Evolutionary conservation across 2,888 invertebrate species (phyloP).

Genomic region (Linnaemya tessellans): DNA sequence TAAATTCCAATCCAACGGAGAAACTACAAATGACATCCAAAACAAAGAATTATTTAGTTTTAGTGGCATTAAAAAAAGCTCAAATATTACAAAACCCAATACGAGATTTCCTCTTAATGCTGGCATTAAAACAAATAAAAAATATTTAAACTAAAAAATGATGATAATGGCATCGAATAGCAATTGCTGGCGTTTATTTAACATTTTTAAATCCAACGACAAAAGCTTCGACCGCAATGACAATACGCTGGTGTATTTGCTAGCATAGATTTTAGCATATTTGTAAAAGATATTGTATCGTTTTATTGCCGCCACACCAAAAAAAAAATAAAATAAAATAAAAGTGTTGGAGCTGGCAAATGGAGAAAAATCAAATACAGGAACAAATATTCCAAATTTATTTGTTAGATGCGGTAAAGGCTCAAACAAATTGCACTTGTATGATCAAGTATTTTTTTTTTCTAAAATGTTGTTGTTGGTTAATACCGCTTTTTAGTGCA

Average conservation of each 20-base stretch:
- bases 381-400: slow-evolving; percentile 76
- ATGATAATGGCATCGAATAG: slow-evolving; percentile 22
- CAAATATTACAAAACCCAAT: slow-evolving; percentile 6
- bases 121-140: slow-evolving; percentile 43
- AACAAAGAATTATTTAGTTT: slow-evolving; percentile 54
- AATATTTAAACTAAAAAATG: slow-evolving; percentile 31
- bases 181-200: slow-evolving; percentile 62
- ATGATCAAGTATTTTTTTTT: slow-evolving; percentile 1
- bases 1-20: no score
- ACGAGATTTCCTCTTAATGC: neutral
- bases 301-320: slow-evolving; percentile 4
- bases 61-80: slow-evolving; percentile 49
- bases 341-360: slow-evolving; percentile 35
- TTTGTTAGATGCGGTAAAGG: slow-evolving; percentile 77
- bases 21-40: slow-evolving; percentile 10
- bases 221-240: slow-evolving; percentile 45
- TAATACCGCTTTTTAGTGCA: neutral
- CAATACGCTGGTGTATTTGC: slow-evolving; percentile 12
- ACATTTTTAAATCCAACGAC: slow-evolving; percentile 15
- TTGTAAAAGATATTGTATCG: slow-evolving; percentile 29
- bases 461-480: slow-evolving; percentile 17
- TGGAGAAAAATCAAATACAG: slow-evolving; percentile 73
- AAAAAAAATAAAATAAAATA: no score
- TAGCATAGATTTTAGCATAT: slow-evolving; percentile 8
- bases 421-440: slow-evolving; percentile 77